These are phyloP conservation scores for Phasianus colchicus DNA, from an alignment of 2,113 vertebrate species.

Conservation along the genomic window DNA sequence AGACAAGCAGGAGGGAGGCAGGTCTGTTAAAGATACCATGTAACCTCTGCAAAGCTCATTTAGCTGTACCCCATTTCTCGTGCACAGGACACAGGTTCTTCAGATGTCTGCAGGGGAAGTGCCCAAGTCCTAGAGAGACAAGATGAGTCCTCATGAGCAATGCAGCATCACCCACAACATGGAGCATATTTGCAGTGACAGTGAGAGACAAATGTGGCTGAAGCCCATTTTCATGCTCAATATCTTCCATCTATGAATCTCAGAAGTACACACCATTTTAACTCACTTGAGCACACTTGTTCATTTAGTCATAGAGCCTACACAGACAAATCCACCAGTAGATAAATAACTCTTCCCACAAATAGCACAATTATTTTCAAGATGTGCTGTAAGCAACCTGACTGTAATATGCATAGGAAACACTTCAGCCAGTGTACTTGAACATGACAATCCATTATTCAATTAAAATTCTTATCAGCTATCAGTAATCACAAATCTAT, in stretches of 20 bases:
- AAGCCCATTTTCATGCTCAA: neutral
- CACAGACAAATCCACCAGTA: neutral
- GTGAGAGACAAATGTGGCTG: neutral
- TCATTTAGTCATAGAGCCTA: neutral
- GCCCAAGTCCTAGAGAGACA: neutral
- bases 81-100: neutral
- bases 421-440: neutral
- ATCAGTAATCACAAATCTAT: neutral
- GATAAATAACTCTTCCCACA: neutral
- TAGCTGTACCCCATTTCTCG: slow-evolving; percentile 17
- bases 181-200: neutral
- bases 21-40: slow-evolving; percentile 36
- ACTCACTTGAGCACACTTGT: neutral
- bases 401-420: neutral
- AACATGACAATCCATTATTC: neutral
- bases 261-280: neutral
- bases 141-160: neutral
- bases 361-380: neutral
- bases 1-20: neutral
- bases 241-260: neutral
- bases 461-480: neutral
- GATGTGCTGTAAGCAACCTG: neutral
- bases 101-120: neutral
- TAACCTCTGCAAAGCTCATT: slow-evolving; percentile 29
- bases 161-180: neutral